phyloP scores from a whole-genome alignment of 2,888 invertebrate genomes.

The Thecophora atra region DNA sequence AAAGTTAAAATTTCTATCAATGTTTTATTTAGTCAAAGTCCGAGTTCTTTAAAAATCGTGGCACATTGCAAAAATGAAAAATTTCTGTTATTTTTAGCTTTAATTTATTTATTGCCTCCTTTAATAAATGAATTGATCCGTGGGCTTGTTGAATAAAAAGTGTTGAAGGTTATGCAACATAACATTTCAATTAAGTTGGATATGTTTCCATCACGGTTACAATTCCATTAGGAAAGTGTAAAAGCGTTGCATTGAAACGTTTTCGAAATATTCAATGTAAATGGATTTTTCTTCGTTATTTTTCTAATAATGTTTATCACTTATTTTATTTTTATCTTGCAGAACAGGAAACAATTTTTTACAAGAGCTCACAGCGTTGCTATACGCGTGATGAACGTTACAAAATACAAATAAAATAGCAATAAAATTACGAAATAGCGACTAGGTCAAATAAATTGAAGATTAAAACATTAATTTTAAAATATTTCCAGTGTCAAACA shows the following conservation, averaged over 20 bases:
- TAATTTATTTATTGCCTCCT: too few relatives aligned
- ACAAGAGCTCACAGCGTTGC: not conserved
- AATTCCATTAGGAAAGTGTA: not conserved
- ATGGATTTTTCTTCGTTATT: not conserved
- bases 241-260: not conserved
- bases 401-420: slow-evolving; percentile 2
- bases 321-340: not conserved
- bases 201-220: too few relatives aligned
- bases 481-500: slow-evolving; percentile 13
- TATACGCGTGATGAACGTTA: not conserved
- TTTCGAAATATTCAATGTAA: slow-evolving; percentile 7
- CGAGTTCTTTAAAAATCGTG: too few relatives aligned
- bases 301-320: too few relatives aligned
- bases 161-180: too few relatives aligned
- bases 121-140: too few relatives aligned
- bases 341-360: slow-evolving; percentile 7
- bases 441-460: slow-evolving; percentile 22
- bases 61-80: too few relatives aligned
- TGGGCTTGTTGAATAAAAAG: too few relatives aligned
- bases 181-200: too few relatives aligned
- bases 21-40: too few relatives aligned
- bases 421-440: not conserved
- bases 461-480: slow-evolving; percentile 22
- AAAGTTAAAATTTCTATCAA: too few relatives aligned
- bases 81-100: too few relatives aligned